Evolutionary conservation across 2,888 invertebrate species (phyloP).

Genomic region (Pollenia angustigena): DNA sequence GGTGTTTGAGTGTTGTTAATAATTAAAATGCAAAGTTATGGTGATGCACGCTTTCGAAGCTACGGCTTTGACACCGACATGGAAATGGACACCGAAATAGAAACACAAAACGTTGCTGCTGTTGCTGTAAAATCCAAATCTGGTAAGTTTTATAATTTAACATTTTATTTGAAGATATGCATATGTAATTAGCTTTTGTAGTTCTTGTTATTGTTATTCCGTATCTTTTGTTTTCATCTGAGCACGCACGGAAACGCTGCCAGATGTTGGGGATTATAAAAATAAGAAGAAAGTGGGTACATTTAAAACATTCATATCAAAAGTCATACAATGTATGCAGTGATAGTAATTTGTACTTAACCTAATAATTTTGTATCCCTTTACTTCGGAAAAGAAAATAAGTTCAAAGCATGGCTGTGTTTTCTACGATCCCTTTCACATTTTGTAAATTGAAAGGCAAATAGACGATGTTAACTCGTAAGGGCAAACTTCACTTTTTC

Average conservation of each 20-base stretch:
- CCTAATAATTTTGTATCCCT: not conserved
- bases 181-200: not conserved
- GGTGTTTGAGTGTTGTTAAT: not conserved
- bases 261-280: constrained; percentile 34
- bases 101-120: constrained; percentile 63
- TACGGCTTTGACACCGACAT: constrained; percentile 84
- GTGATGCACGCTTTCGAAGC: constrained; percentile 82
- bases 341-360: not conserved
- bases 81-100: constrained; percentile 83
- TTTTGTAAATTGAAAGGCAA: too few species aligned
- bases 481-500: too few species aligned
- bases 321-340: not conserved
- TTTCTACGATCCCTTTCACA: too few species aligned
- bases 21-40: constrained; percentile 81
- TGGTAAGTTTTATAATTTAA: constrained; percentile 72
- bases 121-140: constrained; percentile 77
- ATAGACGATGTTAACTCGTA: too few species aligned
- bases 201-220: not conserved
- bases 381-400: not conserved
- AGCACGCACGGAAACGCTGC: constrained; percentile 7
- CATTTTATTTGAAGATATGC: not conserved
- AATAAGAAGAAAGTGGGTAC: not conserved
- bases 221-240: not conserved
- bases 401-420: too few species aligned
- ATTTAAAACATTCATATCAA: not conserved